These are phyloP conservation scores for Sinonovacula constricta DNA, from an alignment of 1,140 invertebrate species.

Conservation along the genomic window DNA sequence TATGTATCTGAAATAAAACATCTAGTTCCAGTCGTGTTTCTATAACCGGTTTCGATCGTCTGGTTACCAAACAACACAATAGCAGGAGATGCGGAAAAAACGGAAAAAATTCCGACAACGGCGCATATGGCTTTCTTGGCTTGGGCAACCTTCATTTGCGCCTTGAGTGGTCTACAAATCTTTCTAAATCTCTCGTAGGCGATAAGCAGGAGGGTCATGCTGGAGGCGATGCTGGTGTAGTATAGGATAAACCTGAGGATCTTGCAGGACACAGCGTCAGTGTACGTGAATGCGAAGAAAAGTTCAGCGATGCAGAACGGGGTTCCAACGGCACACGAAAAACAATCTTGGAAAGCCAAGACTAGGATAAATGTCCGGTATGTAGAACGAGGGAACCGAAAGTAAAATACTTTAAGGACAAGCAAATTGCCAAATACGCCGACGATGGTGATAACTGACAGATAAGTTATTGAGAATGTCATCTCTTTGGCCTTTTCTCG, in stretches of 20 bases:
- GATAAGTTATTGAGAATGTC: constrained; percentile 53
- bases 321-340: constrained; percentile 54
- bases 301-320: constrained; percentile 29
- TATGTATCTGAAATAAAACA: constrained; percentile 39
- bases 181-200: constrained; percentile 65
- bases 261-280: constrained; percentile 59
- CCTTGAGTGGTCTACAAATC: constrained; percentile 61
- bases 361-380: constrained; percentile 59
- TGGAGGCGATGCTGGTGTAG: constrained; percentile 60
- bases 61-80: constrained; percentile 29
- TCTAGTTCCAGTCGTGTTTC: neutral
- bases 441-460: constrained; percentile 56
- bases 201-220: constrained; percentile 63
- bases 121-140: constrained; percentile 33
- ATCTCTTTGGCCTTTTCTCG: constrained; percentile 42
- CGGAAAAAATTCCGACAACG: constrained; percentile 22
- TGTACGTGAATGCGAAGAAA: constrained; percentile 32
- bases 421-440: constrained; percentile 60
- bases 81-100: constrained; percentile 19
- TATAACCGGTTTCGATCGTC: constrained; percentile 20
- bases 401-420: constrained; percentile 57
- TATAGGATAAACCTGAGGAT: constrained; percentile 63
- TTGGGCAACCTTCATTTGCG: constrained; percentile 55
- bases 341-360: constrained; percentile 62
- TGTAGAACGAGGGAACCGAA: constrained; percentile 50